A percentile compares a stretch with the other conserved stretches of the same genome.
These are phyloP conservation scores for Lutjanus argentimaculatus DNA, from an alignment of 2,797 vertebrate species.

Conservation along the genomic window DNA sequence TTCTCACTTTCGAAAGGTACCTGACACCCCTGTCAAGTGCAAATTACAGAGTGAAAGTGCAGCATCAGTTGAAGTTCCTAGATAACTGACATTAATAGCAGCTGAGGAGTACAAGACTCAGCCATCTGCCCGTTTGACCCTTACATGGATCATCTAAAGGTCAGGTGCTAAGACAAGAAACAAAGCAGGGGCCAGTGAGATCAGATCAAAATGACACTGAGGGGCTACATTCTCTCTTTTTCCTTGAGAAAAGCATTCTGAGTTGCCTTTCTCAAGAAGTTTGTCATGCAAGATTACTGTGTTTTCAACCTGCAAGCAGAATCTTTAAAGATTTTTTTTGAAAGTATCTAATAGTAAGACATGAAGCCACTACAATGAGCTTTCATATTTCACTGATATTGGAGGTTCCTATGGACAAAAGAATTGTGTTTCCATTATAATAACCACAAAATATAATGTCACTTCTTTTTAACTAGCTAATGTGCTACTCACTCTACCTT, in stretches of 20 bases:
- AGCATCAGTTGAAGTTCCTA: neutral
- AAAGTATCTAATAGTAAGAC: neutral
- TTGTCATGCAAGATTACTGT: neutral
- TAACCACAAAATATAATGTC: too few relatives aligned
- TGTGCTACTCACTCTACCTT: too few relatives aligned
- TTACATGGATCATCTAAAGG: constrained; percentile 23
- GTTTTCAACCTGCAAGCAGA: neutral
- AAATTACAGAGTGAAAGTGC: neutral
- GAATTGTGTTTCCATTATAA: too few relatives aligned
- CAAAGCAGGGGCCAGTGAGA: neutral
- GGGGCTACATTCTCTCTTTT: neutral
- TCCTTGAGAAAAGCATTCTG: too few relatives aligned
- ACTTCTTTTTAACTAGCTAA: too few relatives aligned
- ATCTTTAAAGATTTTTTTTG: neutral
- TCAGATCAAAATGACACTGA: neutral
- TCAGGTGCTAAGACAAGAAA: neutral
- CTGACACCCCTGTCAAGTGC: neutral
- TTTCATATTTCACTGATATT: too few relatives aligned
- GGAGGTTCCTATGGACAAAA: too few relatives aligned
- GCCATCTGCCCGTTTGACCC: neutral
- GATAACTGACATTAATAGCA: constrained; percentile 21
- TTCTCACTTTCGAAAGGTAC: constrained; percentile 1
- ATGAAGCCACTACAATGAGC: too few relatives aligned
- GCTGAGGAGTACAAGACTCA: constrained; percentile 9
- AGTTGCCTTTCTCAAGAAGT: too few relatives aligned